phyloP scores from a whole-genome alignment of 2,113 vertebrate species.

The Nothoprocta perdicaria region DNA sequence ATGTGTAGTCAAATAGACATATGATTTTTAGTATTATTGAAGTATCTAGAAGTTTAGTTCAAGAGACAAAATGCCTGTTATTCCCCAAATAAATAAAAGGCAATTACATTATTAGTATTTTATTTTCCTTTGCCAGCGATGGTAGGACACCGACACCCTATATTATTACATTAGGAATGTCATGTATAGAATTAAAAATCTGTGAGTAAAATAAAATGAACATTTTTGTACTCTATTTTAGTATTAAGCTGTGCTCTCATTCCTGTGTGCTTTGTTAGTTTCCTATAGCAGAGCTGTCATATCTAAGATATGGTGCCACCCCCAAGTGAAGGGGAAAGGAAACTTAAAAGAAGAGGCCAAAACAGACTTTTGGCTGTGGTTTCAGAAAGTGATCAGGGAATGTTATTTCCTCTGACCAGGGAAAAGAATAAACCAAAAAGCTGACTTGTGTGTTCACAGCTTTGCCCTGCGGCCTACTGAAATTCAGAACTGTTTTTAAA shows the following conservation, averaged over 20 bases:
- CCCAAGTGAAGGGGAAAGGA: constrained; percentile 20
- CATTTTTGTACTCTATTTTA: background rate
- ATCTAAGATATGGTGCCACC: background rate
- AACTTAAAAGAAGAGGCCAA: constrained; percentile 26
- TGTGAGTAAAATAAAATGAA: background rate
- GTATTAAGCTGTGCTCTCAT: constrained; percentile 4
- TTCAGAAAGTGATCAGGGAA: constrained; percentile 3
- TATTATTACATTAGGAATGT: background rate
- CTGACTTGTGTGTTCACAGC: constrained; percentile 25
- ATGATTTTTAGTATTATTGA: background rate
- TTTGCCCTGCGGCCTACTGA: constrained; percentile 46
- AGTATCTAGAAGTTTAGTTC: background rate
- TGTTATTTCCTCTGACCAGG: constrained; percentile 38
- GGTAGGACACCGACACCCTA: background rate
- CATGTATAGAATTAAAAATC: background rate
- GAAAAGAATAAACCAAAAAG: background rate
- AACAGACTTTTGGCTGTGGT: background rate
- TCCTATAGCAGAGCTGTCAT: background rate
- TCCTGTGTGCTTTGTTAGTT: background rate
- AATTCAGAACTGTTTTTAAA: constrained; percentile 46
- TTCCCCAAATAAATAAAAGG: background rate
- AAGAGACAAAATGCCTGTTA: background rate
- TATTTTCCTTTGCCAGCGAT: background rate
- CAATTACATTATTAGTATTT: background rate
- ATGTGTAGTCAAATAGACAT: background rate